phyloP scores from a whole-genome alignment of 2,888 invertebrate genomes.

The Amphipyra berbera region DNA sequence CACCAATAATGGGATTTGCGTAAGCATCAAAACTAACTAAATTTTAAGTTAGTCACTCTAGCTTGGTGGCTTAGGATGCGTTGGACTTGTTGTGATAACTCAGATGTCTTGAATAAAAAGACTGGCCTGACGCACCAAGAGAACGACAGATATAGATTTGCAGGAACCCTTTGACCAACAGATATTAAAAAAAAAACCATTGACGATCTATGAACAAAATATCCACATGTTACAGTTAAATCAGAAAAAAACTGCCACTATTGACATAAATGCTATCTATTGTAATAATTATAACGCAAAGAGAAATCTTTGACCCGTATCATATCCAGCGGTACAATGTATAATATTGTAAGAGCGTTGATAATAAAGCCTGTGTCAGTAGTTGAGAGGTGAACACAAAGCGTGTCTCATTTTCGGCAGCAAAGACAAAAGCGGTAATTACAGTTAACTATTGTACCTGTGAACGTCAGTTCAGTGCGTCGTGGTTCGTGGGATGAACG shows the following conservation, averaged over 20 bases:
- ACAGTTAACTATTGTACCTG: slow-evolving; percentile 62
- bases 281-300: slow-evolving; percentile 45
- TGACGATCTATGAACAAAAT: neutral
- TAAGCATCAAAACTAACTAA: too few species aligned
- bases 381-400: slow-evolving; percentile 75
- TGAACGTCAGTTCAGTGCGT: slow-evolving; percentile 39
- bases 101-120: too few species aligned
- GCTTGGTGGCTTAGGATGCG: too few species aligned
- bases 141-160: too few species aligned
- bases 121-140: too few species aligned
- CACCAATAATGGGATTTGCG: too few species aligned
- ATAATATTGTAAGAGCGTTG: slow-evolving; percentile 61
- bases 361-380: slow-evolving; percentile 74
- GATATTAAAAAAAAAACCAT: too few species aligned
- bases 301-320: slow-evolving; percentile 68
- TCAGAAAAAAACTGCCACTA: slow-evolving; percentile 6
- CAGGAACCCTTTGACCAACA: too few species aligned
- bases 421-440: slow-evolving; percentile 86
- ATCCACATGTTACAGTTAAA: neutral
- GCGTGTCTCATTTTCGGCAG: slow-evolving; percentile 81
- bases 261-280: slow-evolving; percentile 34
- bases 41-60: too few species aligned
- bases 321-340: slow-evolving; percentile 55
- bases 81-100: too few species aligned
- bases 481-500: slow-evolving; percentile 32